phyloP scores from a whole-genome alignment of 2,113 vertebrate species.

The Natator depressus region DNA sequence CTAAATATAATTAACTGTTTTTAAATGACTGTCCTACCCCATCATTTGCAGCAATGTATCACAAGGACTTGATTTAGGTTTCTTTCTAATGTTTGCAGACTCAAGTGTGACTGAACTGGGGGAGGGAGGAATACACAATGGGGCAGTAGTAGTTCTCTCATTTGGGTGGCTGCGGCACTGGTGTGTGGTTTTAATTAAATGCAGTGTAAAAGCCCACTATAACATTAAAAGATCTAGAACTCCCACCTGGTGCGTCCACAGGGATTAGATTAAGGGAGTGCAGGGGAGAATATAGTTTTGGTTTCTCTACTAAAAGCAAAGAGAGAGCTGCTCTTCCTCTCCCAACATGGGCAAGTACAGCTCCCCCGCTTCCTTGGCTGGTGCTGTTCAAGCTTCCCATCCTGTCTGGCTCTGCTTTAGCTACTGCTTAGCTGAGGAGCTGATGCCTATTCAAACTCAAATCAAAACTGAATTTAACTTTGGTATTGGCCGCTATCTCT shows the following conservation, averaged over 20 bases:
- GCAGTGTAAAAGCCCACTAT: fast-evolving
- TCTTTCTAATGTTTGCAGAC: background rate
- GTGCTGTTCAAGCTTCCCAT: background rate
- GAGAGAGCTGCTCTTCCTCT: background rate
- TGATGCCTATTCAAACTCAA: background rate
- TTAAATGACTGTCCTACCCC: background rate
- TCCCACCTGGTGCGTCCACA: background rate
- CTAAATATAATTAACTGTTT: background rate
- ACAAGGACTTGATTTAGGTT: background rate
- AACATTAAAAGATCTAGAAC: background rate
- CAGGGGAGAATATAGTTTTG: background rate
- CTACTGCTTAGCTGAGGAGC: background rate
- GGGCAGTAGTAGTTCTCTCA: background rate
- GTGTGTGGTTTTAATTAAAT: background rate
- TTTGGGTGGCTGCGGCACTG: fast-evolving
- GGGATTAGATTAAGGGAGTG: background rate
- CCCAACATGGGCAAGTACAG: background rate
- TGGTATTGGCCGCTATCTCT: background rate
- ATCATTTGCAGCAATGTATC: background rate
- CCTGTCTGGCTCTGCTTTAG: background rate
- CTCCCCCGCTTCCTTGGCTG: background rate
- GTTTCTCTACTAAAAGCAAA: background rate
- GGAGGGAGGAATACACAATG: background rate
- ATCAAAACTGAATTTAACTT: background rate
- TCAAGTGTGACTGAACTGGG: fast-evolving